phyloP scores from a whole-genome alignment of 2,113 vertebrate genomes.

The Lophius piscatorius region DNA sequence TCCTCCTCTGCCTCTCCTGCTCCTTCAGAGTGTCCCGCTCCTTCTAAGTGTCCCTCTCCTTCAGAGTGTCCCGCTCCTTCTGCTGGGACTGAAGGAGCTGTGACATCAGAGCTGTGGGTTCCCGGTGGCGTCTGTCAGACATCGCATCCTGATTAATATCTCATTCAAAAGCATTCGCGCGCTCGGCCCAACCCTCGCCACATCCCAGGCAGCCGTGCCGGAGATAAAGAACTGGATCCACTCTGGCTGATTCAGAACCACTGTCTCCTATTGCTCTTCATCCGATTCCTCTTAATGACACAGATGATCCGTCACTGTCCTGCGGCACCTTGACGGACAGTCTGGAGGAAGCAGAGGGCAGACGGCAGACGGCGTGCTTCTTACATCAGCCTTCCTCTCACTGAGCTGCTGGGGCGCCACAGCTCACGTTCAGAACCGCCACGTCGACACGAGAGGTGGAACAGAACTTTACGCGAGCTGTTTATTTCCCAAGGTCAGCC shows the following conservation, averaged over 20 bases:
- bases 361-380: too few species aligned
- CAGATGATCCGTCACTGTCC: constrained; percentile 32
- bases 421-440: constrained; percentile 5
- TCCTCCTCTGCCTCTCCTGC: constrained; percentile 16
- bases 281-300: constrained; percentile 46
- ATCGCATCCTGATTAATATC: constrained; percentile 78
- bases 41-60: constrained; percentile 58
- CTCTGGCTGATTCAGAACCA: constrained; percentile 37
- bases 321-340: constrained; percentile 22
- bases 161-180: constrained; percentile 67
- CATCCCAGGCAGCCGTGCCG: constrained; percentile 27
- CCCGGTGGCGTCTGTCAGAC: constrained; percentile 73
- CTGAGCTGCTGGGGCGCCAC: constrained; percentile 4
- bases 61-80: constrained; percentile 63
- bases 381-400: constrained; percentile 1
- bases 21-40: constrained; percentile 58
- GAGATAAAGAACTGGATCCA: constrained; percentile 55
- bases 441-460: constrained; percentile 42
- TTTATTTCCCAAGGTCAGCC: constrained; percentile 61
- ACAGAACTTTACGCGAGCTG: constrained; percentile 35
- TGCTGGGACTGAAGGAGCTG: constrained; percentile 67
- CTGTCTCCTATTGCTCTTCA: constrained; percentile 63
- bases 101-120: constrained; percentile 72
- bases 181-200: constrained; percentile 47
- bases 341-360: constrained; percentile 21